These are phyloP conservation scores for Austrofundulus limnaeus DNA, from an alignment of 2,113 vertebrate species.

Conservation along the genomic window DNA sequence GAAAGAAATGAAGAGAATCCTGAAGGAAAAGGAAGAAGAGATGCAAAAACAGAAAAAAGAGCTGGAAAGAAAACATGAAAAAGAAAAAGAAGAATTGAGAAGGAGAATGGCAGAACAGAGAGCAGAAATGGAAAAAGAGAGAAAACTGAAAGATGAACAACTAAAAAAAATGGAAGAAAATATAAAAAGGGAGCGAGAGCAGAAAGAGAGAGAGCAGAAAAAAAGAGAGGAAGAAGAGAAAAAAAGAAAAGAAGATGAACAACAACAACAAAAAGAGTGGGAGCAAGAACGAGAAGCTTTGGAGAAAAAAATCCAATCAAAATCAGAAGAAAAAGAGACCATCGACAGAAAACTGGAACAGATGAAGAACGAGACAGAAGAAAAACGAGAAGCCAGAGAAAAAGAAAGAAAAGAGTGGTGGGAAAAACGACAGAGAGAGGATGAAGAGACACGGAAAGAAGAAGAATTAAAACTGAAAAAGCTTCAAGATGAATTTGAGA, in stretches of 20 bases:
- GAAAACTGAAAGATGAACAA: not conserved
- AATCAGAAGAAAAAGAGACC: constrained; percentile 9
- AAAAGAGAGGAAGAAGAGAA: not conserved
- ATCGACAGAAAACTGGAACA: not conserved
- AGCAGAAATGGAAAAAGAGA: not conserved
- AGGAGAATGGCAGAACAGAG: constrained; percentile 10
- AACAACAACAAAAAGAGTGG: constrained; percentile 3
- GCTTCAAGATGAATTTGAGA: constrained; percentile 20
- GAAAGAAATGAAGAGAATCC: constrained; percentile 33
- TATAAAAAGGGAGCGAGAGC: constrained; percentile 7
- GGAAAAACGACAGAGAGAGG: constrained; percentile 14
- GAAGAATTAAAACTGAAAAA: constrained; percentile 14
- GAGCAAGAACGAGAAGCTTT: not conserved
- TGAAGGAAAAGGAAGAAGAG: constrained; percentile 36
- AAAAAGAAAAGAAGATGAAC: not conserved
- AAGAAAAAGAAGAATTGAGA: constrained; percentile 4
- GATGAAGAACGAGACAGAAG: not conserved
- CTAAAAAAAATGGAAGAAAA: constrained; percentile 24
- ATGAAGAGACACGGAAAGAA: constrained; percentile 4
- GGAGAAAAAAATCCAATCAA: constrained; percentile 4
- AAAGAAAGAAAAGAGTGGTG: constrained; percentile 10
- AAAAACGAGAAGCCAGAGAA: constrained; percentile 20
- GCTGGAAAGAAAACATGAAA: constrained; percentile 2
- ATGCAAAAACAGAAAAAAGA: constrained; percentile 15
- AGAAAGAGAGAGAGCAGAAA: constrained; percentile 21